Conservation (phyloP, 2,797 vertebrate genomes). For the Cottoperca gobio region DNA sequence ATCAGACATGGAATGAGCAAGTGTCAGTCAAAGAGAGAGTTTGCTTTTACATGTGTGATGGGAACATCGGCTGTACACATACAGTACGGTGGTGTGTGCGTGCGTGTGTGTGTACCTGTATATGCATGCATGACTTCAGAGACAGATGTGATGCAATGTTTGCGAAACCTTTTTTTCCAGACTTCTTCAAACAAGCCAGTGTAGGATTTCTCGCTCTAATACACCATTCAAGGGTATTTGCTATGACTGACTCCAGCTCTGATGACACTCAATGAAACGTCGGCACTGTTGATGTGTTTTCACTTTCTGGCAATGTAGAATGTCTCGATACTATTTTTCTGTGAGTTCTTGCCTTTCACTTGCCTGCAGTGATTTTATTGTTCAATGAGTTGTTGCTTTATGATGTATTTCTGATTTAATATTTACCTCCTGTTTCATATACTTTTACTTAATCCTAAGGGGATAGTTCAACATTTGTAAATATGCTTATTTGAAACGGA, state of each 20-base stretch:
- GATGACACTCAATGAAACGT: slow-evolving; percentile 65
- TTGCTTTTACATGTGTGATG: slow-evolving; percentile 13
- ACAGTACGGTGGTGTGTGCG: background rate
- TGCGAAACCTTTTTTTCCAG: slow-evolving; percentile 60
- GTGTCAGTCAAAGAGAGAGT: slow-evolving; percentile 11
- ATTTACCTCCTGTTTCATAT: background rate
- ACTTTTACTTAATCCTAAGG: background rate
- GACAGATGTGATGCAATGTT: slow-evolving; percentile 74
- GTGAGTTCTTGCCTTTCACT: background rate
- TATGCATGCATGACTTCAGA: slow-evolving; percentile 9
- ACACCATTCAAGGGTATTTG: slow-evolving; percentile 37
- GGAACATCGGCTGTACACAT: slow-evolving; percentile 6
- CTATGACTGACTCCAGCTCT: slow-evolving; percentile 47
- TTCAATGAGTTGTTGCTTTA: background rate
- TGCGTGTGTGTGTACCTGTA: slow-evolving; percentile 16
- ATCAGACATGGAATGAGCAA: slow-evolving; percentile 23
- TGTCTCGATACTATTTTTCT: slow-evolving; percentile 5
- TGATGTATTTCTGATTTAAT: background rate
- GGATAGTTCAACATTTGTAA: background rate
- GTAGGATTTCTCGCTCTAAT: slow-evolving; percentile 55
- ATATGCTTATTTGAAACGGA: background rate
- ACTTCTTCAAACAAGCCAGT: slow-evolving; percentile 61
- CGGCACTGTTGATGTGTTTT: slow-evolving; percentile 18
- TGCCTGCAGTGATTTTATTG: background rate
- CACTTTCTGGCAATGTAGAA: slow-evolving; percentile 25